Percentiles rank a stretch among this genome's conserved stretches.
Conservation (phyloP, 2,888 invertebrate species). For the Morpho helenor region DNA sequence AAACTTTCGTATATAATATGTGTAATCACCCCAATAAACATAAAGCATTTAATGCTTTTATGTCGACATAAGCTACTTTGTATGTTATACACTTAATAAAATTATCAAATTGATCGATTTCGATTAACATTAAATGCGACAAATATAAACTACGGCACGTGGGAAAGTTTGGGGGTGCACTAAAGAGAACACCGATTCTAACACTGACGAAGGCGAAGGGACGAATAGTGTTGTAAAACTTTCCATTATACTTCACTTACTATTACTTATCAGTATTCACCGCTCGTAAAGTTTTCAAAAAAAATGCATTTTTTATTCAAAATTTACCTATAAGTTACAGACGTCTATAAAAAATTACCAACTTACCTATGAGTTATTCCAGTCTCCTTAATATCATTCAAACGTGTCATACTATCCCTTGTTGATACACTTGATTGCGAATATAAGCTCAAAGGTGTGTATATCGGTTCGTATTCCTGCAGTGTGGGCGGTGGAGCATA, state of each 20-base stretch:
- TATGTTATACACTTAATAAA: slow-evolving; percentile 61
- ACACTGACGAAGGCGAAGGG: slow-evolving; percentile 68
- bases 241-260: slow-evolving; percentile 56
- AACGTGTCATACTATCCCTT: slow-evolving; percentile 65
- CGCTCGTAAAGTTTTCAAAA: slow-evolving; percentile 63
- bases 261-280: slow-evolving; percentile 76
- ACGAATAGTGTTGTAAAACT: slow-evolving; percentile 48
- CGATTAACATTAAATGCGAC: slow-evolving; percentile 67
- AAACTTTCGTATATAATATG: slow-evolving; percentile 30
- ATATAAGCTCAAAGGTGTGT: slow-evolving; percentile 68
- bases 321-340: neutral
- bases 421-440: slow-evolving; percentile 72
- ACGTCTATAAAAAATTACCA: neutral
- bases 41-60: slow-evolving; percentile 70
- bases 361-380: slow-evolving; percentile 64
- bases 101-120: slow-evolving; percentile 63
- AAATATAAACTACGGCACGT: slow-evolving; percentile 66
- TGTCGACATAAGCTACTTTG: slow-evolving; percentile 63
- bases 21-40: slow-evolving; percentile 50
- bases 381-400: slow-evolving; percentile 68
- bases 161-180: slow-evolving; percentile 61
- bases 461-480: slow-evolving; percentile 73
- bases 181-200: slow-evolving; percentile 67
- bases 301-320: neutral
- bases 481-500: slow-evolving; percentile 80